These are phyloP conservation scores for Chrysaora quinquecirrha DNA, from an alignment of 30 jellyfish, hydroid and myxozoan species.

Conservation along the genomic window DNA sequence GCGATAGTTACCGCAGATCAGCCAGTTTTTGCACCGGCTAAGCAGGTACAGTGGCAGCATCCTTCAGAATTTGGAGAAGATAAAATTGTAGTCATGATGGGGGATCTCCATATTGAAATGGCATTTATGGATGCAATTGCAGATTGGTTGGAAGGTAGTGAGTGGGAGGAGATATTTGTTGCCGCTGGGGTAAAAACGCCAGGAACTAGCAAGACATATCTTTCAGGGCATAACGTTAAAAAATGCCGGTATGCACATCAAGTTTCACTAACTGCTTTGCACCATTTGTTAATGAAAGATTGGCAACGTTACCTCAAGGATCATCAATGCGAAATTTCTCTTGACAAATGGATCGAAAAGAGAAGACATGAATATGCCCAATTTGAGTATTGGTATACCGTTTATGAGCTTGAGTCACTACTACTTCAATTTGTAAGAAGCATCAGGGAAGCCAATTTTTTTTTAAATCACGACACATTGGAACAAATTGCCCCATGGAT, in stretches of 20 bases:
- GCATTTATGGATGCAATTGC: not conserved
- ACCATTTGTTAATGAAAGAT: not conserved
- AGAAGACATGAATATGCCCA: constrained; percentile 1
- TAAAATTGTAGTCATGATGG: constrained; percentile 2
- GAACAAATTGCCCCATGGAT: constrained; percentile 19
- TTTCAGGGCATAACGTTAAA: not conserved
- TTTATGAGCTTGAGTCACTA: not conserved
- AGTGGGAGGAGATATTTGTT: constrained; percentile 15
- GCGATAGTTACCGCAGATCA: not conserved
- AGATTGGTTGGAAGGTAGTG: constrained; percentile 1
- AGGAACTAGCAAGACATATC: constrained; percentile 2
- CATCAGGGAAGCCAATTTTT: constrained; percentile 18
- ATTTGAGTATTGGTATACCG: not conserved
- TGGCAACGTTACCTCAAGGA: constrained; percentile 1
- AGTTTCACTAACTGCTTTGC: too few relatives aligned
- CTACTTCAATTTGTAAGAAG: constrained; percentile 18
- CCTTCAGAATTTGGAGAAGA: not conserved
- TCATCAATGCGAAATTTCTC: constrained; percentile 1
- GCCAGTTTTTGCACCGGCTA: not conserved
- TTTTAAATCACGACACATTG: not conserved
- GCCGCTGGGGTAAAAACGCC: constrained; percentile 1
- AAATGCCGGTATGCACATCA: constrained; percentile 4
- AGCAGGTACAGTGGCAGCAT: not conserved
- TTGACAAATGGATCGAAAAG: not conserved
- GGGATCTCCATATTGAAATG: constrained; percentile 1